Evolutionary conservation across 2,888 invertebrate species (phyloP), one percentile per base, ranked within the genome.

Genomic region (Aphidius colemani): DNA sequence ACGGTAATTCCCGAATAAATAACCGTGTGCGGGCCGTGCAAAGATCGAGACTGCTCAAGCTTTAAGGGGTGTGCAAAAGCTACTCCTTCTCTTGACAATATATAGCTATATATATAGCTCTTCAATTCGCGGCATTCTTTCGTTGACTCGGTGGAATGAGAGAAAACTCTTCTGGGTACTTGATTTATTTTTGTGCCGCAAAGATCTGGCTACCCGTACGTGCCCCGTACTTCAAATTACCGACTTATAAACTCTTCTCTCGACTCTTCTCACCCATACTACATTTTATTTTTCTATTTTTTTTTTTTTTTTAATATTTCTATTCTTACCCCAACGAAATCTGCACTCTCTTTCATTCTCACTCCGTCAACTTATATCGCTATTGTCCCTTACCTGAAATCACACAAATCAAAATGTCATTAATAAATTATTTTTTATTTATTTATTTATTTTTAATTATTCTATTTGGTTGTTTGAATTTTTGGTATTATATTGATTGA

Each of bases 1-100:
- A 76, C 78, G 76, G 79, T 81, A 81, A 80, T 80, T 81, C 81
- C 76, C 77, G 77, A 81, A 81, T 81, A 81, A 81, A 81, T 81
- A 80, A 81, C 79, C 75, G 76, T 69, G 64, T 67, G 64, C 72
- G 70, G 73, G 75, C 75, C 60, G 56, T 61, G 56, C 53, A 45
- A 59, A 64, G 64, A 65, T 65, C 53, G 60, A 43, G 53, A 59
- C 53, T 70, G 72, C 69, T 11, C 61, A 57, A 64, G 67, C 59
- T 59, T 64, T 46, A 9, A 18, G 7, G 46, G 46, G 57, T 45
- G 57, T 58, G 53, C 59, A 46, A 49, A 62, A 41, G 59, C 50
- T 11, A 13, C 11, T 41, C 49, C 39, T 53, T 44, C 30, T 44
- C 43, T 44, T 18, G 40, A 41, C 11, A 46, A 56, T 59, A 48